phyloP scores from a whole-genome alignment of 2,797 vertebrate genomes.

The Enteromius afrohamiltoni region DNA sequence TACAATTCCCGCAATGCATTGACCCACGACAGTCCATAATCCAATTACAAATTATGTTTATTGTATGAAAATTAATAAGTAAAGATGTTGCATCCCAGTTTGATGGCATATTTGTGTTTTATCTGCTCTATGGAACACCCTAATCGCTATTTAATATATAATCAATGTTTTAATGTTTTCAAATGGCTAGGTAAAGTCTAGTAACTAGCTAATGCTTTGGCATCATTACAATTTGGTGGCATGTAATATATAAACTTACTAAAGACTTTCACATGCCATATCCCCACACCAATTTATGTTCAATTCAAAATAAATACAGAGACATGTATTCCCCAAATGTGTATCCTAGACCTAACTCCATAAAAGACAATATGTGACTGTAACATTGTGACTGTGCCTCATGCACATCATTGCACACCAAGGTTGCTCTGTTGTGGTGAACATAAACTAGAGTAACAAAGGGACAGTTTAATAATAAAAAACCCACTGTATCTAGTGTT shows the following conservation, averaged over 20 bases:
- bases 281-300: too few relatives aligned
- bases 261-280: too few relatives aligned
- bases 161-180: neutral
- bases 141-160: neutral
- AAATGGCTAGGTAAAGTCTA: neutral
- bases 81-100: neutral
- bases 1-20: neutral
- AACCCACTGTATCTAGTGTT: neutral
- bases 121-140: neutral
- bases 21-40: neutral
- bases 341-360: neutral
- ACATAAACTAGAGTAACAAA: neutral
- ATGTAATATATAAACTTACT: too few relatives aligned
- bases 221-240: neutral
- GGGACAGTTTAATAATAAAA: neutral
- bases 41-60: neutral
- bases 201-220: neutral
- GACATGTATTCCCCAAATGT: neutral
- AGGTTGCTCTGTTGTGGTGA: neutral
- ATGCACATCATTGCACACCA: neutral
- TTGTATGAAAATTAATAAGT: neutral
- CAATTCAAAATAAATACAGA: too few relatives aligned
- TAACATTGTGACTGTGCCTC: neutral
- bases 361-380: too few relatives aligned
- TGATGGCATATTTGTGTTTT: neutral